Conservation (phyloP, 2,888 invertebrate genomes). For the Ecdyonurus torrentis region DNA sequence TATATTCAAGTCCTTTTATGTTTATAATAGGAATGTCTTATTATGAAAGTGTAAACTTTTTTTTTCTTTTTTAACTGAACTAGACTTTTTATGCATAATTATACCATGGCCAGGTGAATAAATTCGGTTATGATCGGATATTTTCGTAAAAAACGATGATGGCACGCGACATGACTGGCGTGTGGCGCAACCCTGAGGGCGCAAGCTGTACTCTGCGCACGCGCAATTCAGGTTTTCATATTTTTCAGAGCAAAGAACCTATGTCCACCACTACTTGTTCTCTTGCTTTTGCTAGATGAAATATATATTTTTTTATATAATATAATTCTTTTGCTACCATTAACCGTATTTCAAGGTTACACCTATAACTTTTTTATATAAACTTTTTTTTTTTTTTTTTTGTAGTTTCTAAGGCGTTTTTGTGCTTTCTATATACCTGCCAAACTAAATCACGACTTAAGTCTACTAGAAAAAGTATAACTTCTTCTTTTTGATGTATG, state of each 20-base stretch:
- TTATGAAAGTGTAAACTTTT: no score
- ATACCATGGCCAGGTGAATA: not conserved
- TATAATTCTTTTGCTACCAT: not conserved
- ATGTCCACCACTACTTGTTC: not conserved
- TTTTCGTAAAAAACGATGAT: not conserved
- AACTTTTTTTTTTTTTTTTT: no score
- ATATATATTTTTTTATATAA: not conserved
- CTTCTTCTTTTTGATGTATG: no score
- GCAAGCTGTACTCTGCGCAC: not conserved
- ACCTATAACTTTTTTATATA: not conserved
- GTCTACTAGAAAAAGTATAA: no score
- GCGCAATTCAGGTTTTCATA: no score
- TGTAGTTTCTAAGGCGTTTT: no score
- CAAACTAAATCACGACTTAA: not conserved
- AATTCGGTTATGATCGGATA: not conserved
- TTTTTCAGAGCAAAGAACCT: not conserved
- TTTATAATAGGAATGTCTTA: no score
- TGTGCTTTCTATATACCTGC: not conserved
- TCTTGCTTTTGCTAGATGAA: not conserved
- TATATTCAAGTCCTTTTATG: no score
- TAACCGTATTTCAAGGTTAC: not conserved
- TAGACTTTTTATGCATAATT: no score
- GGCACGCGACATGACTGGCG: not conserved
- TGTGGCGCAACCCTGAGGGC: not conserved
- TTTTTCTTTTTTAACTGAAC: no score